These are phyloP conservation scores for Limenitis camilla DNA, from an alignment of 2,888 invertebrate species.

Conservation along the genomic window DNA sequence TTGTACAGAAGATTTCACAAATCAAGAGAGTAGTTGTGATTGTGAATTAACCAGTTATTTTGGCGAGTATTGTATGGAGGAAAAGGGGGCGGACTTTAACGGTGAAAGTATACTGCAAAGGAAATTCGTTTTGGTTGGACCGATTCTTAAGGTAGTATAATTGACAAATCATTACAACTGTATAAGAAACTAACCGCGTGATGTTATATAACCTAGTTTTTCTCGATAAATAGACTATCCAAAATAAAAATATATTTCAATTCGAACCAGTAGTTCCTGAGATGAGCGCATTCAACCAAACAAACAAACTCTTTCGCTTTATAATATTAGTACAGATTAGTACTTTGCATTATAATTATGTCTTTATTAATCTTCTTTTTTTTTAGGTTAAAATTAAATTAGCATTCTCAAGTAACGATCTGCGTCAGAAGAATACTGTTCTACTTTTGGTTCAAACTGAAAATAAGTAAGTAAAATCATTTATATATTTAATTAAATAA, in stretches of 20 bases:
- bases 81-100: slow-evolving; percentile 92
- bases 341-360: no score
- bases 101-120: slow-evolving; percentile 89
- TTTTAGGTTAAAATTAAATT: slow-evolving; percentile 85
- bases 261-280: no score
- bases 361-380: no score
- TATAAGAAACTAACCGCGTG: no score
- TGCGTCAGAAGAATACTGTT: slow-evolving; percentile 85
- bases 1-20: slow-evolving; percentile 91
- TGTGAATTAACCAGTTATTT: slow-evolving; percentile 93
- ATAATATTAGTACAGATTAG: no score
- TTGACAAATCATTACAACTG: background rate
- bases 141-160: slow-evolving; percentile 70
- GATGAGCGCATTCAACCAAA: no score
- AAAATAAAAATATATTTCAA: no score
- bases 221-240: no score
- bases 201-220: no score
- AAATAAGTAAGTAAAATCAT: slow-evolving; percentile 77
- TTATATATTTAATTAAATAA: background rate
- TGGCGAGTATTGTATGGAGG: slow-evolving; percentile 90
- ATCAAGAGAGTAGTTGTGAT: slow-evolving; percentile 89
- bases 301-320: no score
- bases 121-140: slow-evolving; percentile 81
- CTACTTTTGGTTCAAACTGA: slow-evolving; percentile 87
- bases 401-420: slow-evolving; percentile 84